A percentile compares a stretch with the other conserved stretches of the same genome.
phyloP scores from a whole-genome alignment of 2,888 invertebrate genomes.

The Acronicta alni region DNA sequence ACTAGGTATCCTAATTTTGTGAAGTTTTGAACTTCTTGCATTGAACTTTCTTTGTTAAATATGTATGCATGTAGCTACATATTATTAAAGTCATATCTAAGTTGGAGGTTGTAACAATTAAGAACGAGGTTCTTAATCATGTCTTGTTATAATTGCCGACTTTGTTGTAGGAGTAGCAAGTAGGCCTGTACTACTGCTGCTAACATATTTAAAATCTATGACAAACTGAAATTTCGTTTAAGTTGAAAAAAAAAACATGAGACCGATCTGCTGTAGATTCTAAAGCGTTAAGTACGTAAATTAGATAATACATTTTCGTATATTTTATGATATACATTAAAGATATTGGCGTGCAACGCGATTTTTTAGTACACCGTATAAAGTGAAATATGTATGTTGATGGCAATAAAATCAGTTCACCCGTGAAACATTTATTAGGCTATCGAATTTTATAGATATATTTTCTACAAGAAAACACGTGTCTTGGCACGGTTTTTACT shows the following conservation, averaged over 20 bases:
- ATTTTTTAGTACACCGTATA: neutral
- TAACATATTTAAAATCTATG: too few relatives aligned
- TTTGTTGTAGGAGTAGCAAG: too few relatives aligned
- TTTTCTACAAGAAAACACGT: slow-evolving; percentile 1
- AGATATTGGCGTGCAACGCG: slow-evolving; percentile 10
- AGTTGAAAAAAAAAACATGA: too few relatives aligned
- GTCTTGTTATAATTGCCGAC: too few relatives aligned
- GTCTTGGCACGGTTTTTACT: neutral
- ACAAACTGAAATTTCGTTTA: too few relatives aligned
- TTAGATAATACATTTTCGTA: slow-evolving; percentile 3
- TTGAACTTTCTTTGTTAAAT: slow-evolving; percentile 36
- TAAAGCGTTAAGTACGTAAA: too few relatives aligned
- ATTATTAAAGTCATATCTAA: slow-evolving; percentile 25
- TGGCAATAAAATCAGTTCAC: slow-evolving; percentile 9
- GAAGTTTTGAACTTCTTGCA: slow-evolving; percentile 47
- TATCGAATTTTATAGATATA: slow-evolving; percentile 2
- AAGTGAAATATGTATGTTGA: slow-evolving; percentile 13
- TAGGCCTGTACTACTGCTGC: too few relatives aligned
- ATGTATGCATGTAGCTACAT: neutral
- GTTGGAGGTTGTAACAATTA: neutral
- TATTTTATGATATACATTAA: slow-evolving; percentile 17
- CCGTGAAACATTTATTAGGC: slow-evolving; percentile 11
- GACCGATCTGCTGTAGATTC: too few relatives aligned
- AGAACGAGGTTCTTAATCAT: neutral
- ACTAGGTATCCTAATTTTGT: slow-evolving; percentile 58